A percentile compares a stretch with the other conserved stretches of the same genome.
These are phyloP conservation scores for Heliopora coerulea DNA, from an alignment of 92 coral and sea anemone genomes.

Conservation along the genomic window DNA sequence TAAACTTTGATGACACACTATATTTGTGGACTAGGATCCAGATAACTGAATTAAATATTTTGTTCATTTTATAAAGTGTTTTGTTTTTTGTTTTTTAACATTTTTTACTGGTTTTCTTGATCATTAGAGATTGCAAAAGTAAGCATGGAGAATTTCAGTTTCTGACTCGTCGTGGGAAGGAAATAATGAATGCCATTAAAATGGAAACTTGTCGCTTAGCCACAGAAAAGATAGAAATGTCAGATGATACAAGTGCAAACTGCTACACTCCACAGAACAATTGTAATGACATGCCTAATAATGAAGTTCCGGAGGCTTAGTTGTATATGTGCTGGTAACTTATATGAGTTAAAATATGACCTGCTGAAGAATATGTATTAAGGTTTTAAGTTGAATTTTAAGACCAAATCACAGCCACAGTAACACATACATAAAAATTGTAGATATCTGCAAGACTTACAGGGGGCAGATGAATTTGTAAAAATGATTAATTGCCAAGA, in stretches of 20 bases:
- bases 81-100: not conserved
- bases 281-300: not conserved
- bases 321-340: not conserved
- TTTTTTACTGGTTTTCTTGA: too few relatives aligned
- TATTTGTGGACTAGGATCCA: too few relatives aligned
- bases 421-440: too few relatives aligned
- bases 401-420: too few relatives aligned
- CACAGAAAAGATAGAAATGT: conserved; percentile 27
- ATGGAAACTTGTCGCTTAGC: conserved; percentile 90
- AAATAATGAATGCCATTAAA: conserved; percentile 86
- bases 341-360: not conserved
- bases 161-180: conserved; percentile 89
- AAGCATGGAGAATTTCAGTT: conserved; percentile 90
- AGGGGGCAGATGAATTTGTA: too few relatives aligned
- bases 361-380: not conserved
- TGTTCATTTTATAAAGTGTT: not conserved
- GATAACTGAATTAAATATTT: too few relatives aligned
- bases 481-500: too few relatives aligned
- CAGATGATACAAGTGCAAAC: conserved; percentile 26
- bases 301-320: conserved; percentile 11
- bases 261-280: not conserved
- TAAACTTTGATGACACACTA: too few relatives aligned
- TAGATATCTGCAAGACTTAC: too few relatives aligned
- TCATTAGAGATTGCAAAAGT: conserved; percentile 84
- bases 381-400: too few relatives aligned